Evolutionary conservation across 2,113 vertebrate genomes (phyloP), one percentile per base, ranked within the genome.

Genomic region (Perccottus glenii): DNA sequence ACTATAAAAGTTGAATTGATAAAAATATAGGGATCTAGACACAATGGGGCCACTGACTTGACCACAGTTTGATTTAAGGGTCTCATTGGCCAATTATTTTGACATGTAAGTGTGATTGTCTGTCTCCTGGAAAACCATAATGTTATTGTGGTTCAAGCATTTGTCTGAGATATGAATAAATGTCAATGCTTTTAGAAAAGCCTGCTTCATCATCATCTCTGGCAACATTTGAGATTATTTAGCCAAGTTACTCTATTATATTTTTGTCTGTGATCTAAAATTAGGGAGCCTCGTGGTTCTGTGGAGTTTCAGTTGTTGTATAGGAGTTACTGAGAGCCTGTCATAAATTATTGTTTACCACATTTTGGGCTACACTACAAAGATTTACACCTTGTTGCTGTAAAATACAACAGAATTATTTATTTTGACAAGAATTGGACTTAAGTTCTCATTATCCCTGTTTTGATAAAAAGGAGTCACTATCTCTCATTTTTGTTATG

Each of bases 141-240:
- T 55, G 52, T 55, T 55, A 55, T 55, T 55, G 52, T 55, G 52
- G 52, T 38, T 6, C 6, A 33, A 53, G 32, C 52, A n/a, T 27
- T 27, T 27, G 19, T 27, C 19, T 27, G 19, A 27, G 19, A 27
- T 27, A 27, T 27, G 19, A 27, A 27, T n/a, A 27, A 27, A 27
- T 27, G 19, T 27, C 19, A 27, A 3, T 27, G 19, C 19, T 27
- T 27, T 27, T 27, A 2, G 3, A 27, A 27, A 2, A 27, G 19
- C 19, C 19, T 27, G 19, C 19, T 27, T 27, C 19, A 27, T 27
- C 19, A 27, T 27, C 19, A 27, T 27, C 19, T 27, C 19, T 27
- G 19, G 19, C 19, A 27, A 27, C 19, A 27, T 27, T 27, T 27
- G 19, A 27, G 19, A 27, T 27, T 27, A 27, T 27, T 27, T 27